Conservation (phyloP, 2,113 vertebrate genomes). For the Alces alces region DNA sequence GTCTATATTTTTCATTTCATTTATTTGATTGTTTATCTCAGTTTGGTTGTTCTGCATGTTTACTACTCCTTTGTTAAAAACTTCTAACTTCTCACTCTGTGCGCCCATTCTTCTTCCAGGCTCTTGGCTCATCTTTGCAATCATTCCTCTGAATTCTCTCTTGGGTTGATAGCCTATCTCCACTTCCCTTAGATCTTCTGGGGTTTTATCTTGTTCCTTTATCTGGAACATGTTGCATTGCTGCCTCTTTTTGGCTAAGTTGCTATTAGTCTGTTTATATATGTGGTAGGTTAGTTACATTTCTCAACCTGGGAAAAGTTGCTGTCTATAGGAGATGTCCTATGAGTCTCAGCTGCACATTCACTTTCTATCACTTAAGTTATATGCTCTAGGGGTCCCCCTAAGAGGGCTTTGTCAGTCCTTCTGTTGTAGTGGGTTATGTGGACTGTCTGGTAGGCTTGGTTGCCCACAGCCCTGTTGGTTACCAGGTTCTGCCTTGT, state of each 20-base stretch:
- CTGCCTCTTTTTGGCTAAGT: not conserved
- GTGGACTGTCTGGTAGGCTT: not conserved
- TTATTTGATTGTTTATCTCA: not conserved
- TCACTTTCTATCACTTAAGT: not conserved
- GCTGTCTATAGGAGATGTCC: not conserved
- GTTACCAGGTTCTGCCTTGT: not conserved
- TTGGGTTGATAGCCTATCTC: not conserved
- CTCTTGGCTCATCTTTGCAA: not conserved
- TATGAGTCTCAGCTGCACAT: not conserved
- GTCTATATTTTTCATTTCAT: not conserved
- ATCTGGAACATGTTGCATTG: accelerated
- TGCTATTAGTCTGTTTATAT: not conserved
- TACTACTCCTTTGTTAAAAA: not conserved
- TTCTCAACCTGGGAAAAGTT: not conserved
- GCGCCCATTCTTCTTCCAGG: not conserved
- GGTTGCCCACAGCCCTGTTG: not conserved
- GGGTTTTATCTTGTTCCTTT: not conserved
- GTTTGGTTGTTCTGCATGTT: not conserved
- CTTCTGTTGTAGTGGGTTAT: not conserved
- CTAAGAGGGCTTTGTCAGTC: too few species aligned
- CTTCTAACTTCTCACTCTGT: not conserved
- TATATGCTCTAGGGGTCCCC: not conserved
- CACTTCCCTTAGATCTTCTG: not conserved
- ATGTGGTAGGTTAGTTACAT: not conserved
- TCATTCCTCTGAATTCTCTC: not conserved